phyloP scores from a whole-genome alignment of 2,888 invertebrate species.

The Oeneis ivallda region DNA sequence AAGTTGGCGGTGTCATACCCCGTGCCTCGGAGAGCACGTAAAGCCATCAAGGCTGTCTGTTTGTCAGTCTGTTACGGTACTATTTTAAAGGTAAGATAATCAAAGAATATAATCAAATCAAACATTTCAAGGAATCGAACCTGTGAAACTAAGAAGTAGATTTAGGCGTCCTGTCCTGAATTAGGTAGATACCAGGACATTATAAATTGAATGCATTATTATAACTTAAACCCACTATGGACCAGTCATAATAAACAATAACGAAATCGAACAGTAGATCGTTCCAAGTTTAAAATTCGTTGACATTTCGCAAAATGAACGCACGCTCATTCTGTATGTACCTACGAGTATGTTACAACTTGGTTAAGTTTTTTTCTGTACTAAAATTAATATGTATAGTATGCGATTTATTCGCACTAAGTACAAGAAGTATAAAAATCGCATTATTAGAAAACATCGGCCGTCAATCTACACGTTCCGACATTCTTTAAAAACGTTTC shows the following conservation, averaged over 20 bases:
- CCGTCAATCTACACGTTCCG: conserved; percentile 53
- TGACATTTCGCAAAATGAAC: conserved; percentile 19
- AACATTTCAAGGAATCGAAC: too few relatives aligned
- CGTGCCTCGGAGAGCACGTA: too few relatives aligned
- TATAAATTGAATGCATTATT: too few relatives aligned
- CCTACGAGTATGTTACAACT: conserved; percentile 11
- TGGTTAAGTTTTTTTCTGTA: conserved; percentile 8
- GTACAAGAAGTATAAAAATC: conserved; percentile 36
- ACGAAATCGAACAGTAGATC: neutral
- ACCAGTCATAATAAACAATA: too few relatives aligned
- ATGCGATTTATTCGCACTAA: conserved; percentile 27
- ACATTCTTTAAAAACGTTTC: conserved; percentile 57
- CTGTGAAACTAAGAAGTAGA: too few relatives aligned
- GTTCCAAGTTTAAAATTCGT: conserved; percentile 18
- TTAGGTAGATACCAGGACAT: too few relatives aligned
- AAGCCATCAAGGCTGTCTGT: too few relatives aligned
- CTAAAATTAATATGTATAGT: conserved; percentile 20
- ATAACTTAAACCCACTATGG: neutral
- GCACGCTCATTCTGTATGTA: neutral
- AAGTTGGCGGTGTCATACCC: too few relatives aligned
- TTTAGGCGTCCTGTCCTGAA: too few relatives aligned
- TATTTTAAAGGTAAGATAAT: too few relatives aligned
- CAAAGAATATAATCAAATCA: too few relatives aligned
- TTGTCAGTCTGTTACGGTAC: too few relatives aligned
- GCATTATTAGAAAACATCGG: conserved; percentile 45